Evolutionary conservation across 2,797 vertebrate genomes (phyloP).

Genomic region (Allochrocebus solatus): DNA sequence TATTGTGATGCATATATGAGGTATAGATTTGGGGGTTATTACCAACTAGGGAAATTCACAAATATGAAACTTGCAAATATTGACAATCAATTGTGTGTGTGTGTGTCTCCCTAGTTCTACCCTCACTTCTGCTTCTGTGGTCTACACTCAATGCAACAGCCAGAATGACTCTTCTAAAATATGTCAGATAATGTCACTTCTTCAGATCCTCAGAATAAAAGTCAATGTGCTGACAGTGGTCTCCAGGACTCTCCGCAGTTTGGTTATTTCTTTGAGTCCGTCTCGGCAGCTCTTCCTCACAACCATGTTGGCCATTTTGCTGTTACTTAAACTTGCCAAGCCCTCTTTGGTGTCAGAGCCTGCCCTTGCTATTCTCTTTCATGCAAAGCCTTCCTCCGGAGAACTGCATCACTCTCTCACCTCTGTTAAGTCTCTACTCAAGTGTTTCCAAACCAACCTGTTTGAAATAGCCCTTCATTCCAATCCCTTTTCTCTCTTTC

Average conservation of each 20-base stretch:
- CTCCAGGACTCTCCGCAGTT: too few relatives aligned
- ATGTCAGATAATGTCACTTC: not conserved
- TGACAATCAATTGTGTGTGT: not conserved
- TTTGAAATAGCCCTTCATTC: not conserved
- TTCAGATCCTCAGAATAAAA: not conserved
- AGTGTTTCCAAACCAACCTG: not conserved
- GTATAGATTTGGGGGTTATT: not conserved
- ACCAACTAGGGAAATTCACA: not conserved
- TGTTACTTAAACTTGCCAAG: not conserved
- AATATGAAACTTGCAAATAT: not conserved
- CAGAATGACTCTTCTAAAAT: not conserved
- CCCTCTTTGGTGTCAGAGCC: not conserved
- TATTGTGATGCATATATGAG: not conserved
- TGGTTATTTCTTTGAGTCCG: not conserved
- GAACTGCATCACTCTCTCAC: not conserved
- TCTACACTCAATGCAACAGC: not conserved
- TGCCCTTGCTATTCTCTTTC: not conserved
- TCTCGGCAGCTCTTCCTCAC: not conserved
- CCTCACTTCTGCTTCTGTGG: not conserved
- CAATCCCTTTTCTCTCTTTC: not conserved
- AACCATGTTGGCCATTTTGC: not conserved
- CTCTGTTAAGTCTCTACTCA: not conserved
- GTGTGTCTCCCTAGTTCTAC: not conserved
- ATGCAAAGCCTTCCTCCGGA: not conserved
- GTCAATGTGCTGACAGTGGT: not conserved